Percentiles rank a stretch among this genome's conserved stretches.
Conservation (phyloP, 1,140 invertebrate species). For the Medauroidea extradentata region DNA sequence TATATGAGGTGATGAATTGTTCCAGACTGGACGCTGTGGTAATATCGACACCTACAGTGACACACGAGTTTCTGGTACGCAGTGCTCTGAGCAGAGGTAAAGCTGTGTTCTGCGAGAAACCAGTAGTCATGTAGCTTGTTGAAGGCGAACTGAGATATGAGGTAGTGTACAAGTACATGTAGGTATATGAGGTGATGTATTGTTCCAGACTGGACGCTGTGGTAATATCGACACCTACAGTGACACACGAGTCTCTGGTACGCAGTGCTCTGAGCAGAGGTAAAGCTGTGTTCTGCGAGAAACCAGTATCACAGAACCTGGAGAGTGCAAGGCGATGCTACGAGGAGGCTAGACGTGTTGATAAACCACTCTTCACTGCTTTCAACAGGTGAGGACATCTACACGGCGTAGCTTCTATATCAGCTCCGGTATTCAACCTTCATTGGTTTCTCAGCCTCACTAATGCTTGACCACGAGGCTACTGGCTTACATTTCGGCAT, state of each 20-base stretch:
- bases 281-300: slow-evolving; percentile 66
- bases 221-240: slow-evolving; percentile 56
- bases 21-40: slow-evolving; percentile 53
- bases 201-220: slow-evolving; percentile 50
- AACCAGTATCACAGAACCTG: slow-evolving; percentile 58
- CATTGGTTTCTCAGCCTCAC: too few relatives aligned
- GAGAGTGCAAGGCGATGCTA: slow-evolving; percentile 54
- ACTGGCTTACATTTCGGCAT: too few relatives aligned
- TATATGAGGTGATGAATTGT: too few relatives aligned
- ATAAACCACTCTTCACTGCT: slow-evolving; percentile 55
- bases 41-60: slow-evolving; percentile 55
- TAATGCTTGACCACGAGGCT: too few relatives aligned
- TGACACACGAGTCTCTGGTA: slow-evolving; percentile 57
- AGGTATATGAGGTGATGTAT: too few relatives aligned
- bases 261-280: slow-evolving; percentile 51
- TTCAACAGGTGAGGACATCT: slow-evolving; percentile 58
- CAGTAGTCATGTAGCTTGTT: too few relatives aligned
- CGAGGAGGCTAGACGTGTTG: slow-evolving; percentile 50
- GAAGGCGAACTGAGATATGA: too few relatives aligned
- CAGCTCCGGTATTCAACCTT: too few relatives aligned
- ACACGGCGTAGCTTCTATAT: too few relatives aligned
- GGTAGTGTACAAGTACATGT: too few relatives aligned
- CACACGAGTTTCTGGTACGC: slow-evolving; percentile 56
- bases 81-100: slow-evolving; percentile 54
- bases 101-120: slow-evolving; percentile 68